phyloP scores from a whole-genome alignment of 2,797 vertebrate species.

The Periparus ater region DNA sequence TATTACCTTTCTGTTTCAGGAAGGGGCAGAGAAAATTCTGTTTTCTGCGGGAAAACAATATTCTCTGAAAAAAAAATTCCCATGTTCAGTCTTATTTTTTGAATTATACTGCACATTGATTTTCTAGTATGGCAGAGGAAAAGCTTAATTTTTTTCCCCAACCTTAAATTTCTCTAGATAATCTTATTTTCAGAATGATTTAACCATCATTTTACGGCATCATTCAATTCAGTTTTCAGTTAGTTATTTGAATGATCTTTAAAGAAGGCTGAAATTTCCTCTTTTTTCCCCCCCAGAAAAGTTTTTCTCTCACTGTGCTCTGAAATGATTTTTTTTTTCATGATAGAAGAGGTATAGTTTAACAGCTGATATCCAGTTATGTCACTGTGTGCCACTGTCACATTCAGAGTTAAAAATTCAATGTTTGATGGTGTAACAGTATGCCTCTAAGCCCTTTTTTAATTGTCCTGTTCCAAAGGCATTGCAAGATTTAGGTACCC shows the following conservation, averaged over 20 bases:
- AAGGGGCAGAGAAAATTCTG: background rate
- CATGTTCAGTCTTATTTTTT: background rate
- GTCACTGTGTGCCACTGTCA: background rate
- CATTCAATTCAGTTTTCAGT: background rate
- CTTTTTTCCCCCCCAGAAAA: background rate
- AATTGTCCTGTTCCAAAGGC: background rate
- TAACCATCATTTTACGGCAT: background rate
- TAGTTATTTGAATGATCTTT: background rate
- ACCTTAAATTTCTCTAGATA: background rate
- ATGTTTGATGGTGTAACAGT: background rate
- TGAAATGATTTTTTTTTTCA: background rate
- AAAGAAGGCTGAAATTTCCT: background rate
- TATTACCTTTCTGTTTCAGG: background rate
- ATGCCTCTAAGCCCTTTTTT: accelerated
- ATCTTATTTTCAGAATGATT: background rate
- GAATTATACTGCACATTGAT: background rate
- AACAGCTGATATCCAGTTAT: background rate
- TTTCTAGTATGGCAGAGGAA: background rate
- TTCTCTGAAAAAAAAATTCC: accelerated
- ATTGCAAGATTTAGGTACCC: background rate
- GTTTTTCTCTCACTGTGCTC: accelerated
- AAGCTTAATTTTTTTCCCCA: background rate
- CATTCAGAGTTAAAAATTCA: background rate
- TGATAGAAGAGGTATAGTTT: background rate
- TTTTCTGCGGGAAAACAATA: background rate